These are phyloP conservation scores for Pachycephala philippinensis DNA, from an alignment of 2,113 vertebrate genomes.

Conservation along the genomic window DNA sequence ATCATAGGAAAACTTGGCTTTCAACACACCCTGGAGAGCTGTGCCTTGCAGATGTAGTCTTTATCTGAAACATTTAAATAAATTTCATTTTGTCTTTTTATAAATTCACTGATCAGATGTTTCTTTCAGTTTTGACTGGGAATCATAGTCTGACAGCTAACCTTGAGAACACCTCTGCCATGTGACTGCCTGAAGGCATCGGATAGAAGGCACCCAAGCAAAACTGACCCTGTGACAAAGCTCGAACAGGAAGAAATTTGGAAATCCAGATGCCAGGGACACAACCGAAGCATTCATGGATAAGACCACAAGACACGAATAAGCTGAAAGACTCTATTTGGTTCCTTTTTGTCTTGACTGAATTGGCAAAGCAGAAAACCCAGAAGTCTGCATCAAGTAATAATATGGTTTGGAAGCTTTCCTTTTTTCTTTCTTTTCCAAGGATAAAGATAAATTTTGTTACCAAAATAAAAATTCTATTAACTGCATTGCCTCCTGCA, in stretches of 20 bases:
- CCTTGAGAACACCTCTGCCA: neutral
- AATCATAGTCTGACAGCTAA: neutral
- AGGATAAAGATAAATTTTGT: neutral
- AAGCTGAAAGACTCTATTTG: neutral
- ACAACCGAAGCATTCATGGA: neutral
- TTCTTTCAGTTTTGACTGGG: neutral
- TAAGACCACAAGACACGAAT: neutral
- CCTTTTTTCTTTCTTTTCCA: neutral
- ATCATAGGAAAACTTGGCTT: neutral
- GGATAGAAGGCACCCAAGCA: neutral
- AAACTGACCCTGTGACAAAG: neutral
- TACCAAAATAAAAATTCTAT: neutral
- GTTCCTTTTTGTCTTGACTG: neutral
- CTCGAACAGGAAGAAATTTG: neutral
- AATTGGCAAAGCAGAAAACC: neutral
- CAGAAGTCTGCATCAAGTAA: neutral
- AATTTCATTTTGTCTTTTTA: neutral
- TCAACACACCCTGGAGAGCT: rapidly evolving
- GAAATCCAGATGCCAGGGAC: neutral
- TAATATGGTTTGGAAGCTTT: neutral
- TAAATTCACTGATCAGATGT: neutral
- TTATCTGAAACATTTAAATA: neutral
- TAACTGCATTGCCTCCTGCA: neutral
- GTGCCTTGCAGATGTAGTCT: neutral
- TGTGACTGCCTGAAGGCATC: neutral